Conservation (phyloP, 2,797 vertebrate species). For the Xenopus petersii region DNA sequence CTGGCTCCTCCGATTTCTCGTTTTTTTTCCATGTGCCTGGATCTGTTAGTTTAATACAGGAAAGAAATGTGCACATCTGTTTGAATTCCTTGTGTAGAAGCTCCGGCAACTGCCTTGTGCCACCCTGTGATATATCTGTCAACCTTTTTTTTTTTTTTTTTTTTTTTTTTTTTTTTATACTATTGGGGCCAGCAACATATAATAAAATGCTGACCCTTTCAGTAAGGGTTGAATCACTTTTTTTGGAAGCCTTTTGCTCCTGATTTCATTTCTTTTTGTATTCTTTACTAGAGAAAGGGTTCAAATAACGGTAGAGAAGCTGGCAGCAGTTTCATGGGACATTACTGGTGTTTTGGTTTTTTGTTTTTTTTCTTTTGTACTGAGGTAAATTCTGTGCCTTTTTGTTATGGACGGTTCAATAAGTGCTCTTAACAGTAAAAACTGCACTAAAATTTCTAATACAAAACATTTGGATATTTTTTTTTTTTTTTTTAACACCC, state of each 20-base stretch:
- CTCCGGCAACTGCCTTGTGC: background rate
- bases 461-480: background rate
- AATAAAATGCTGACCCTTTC: background rate
- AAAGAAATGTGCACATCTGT: slow-evolving; percentile 8
- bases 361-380: background rate
- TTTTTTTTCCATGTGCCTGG: slow-evolving; percentile 16
- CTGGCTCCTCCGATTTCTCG: slow-evolving; percentile 29
- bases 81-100: slow-evolving; percentile 3
- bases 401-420: background rate
- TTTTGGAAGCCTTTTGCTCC: background rate
- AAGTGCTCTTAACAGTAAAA: slow-evolving; percentile 35
- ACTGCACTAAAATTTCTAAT: background rate
- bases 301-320: background rate
- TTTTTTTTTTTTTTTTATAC: no score
- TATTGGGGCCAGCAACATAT: background rate
- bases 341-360: background rate
- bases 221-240: background rate
- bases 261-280: background rate
- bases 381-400: background rate
- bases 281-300: background rate
- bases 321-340: background rate
- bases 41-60: slow-evolving; percentile 4
- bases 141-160: background rate
- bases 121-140: background rate
- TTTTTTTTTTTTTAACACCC: background rate